These are phyloP conservation scores for Dicrurus megarhynchus DNA, from an alignment of 2,113 vertebrate genomes.

Conservation along the genomic window DNA sequence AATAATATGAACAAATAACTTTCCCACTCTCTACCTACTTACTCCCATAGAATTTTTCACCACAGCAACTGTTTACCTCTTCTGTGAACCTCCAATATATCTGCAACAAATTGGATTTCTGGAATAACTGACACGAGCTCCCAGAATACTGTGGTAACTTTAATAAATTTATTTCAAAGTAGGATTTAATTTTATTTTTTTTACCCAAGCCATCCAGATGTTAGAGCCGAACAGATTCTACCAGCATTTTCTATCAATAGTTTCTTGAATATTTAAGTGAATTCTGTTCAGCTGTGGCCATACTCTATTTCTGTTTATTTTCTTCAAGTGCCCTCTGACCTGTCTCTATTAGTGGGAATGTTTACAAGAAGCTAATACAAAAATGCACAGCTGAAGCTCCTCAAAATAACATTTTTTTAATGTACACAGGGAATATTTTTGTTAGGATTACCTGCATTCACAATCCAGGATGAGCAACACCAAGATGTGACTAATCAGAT, in stretches of 20 bases:
- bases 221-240: background rate
- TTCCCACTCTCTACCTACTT: background rate
- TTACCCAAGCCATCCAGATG: background rate
- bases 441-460: background rate
- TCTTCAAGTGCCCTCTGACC: background rate
- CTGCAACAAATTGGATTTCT: conserved; percentile 46
- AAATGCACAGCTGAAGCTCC: background rate
- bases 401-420: background rate
- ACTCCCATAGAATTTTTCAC: background rate
- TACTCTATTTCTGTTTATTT: background rate
- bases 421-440: background rate
- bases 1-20: background rate
- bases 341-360: background rate
- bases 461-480: background rate
- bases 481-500: background rate
- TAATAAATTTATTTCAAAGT: conserved; percentile 22
- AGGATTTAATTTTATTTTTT: background rate
- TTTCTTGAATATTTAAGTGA: background rate
- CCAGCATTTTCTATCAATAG: background rate
- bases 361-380: background rate
- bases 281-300: background rate
- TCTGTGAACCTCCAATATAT: background rate
- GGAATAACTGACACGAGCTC: background rate
- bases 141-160: background rate
- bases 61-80: background rate